Percentiles rank a stretch among this genome's conserved stretches.
Conservation (phyloP, 2,797 vertebrate genomes). For the Enteromius treurensis region DNA sequence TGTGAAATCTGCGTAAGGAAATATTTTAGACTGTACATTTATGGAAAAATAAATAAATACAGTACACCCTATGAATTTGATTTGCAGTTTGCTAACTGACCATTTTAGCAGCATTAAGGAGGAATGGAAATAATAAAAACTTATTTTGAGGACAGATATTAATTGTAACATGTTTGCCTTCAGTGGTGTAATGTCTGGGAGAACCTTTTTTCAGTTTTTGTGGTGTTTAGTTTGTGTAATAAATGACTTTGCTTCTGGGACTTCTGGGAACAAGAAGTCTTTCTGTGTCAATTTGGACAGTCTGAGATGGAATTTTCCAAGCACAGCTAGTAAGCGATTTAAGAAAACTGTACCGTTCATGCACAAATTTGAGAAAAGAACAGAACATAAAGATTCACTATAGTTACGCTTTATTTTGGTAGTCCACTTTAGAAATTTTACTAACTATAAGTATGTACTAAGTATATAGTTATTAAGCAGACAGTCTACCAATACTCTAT, state of each 20-base stretch:
- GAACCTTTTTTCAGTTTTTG: background rate
- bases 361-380: background rate
- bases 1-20: background rate
- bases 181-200: background rate
- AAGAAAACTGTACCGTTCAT: background rate
- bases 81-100: background rate
- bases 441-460: too few relatives aligned
- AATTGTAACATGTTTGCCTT: background rate
- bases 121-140: background rate
- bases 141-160: background rate
- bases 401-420: too few relatives aligned
- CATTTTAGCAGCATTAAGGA: background rate
- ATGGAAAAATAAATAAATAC: background rate
- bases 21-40: background rate
- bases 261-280: conserved; percentile 13
- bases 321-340: background rate
- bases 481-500: too few relatives aligned
- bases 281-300: background rate
- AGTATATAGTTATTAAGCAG: too few relatives aligned
- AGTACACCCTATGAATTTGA: background rate
- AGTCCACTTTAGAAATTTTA: too few relatives aligned
- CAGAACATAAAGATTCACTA: too few relatives aligned
- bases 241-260: conserved; percentile 26
- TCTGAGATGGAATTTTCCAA: conserved; percentile 23
- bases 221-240: conserved; percentile 14